phyloP scores from a whole-genome alignment of 2,888 invertebrate species.

The Nomada fucata region DNA sequence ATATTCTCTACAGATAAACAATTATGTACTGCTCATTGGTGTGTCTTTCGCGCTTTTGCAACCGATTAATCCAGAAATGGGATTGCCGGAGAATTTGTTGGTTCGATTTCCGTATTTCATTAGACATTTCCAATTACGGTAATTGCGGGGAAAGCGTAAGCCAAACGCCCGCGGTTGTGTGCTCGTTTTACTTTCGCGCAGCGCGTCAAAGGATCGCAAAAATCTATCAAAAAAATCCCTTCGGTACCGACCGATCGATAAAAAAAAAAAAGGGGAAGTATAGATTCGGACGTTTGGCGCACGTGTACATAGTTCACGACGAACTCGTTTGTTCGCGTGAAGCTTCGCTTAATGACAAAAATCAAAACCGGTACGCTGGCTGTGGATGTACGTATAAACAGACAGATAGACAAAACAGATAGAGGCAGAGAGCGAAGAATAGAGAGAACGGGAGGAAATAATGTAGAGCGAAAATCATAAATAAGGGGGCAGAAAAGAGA shows the following conservation, averaged over 20 bases:
- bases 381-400: slow-evolving; percentile 33
- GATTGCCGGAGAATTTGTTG: neutral
- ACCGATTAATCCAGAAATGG: neutral
- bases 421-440: slow-evolving; percentile 10
- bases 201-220: neutral
- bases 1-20: neutral
- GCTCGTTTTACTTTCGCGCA: neutral
- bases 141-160: slow-evolving; percentile 58
- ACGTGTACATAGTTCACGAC: slow-evolving; percentile 22
- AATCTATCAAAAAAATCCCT: slow-evolving; percentile 25
- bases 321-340: slow-evolving; percentile 61
- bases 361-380: slow-evolving; percentile 37
- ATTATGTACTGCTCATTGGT: neutral
- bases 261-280: neutral
- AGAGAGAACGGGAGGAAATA: neutral
- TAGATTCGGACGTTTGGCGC: slow-evolving; percentile 55
- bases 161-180: slow-evolving; percentile 53
- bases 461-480: neutral
- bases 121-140: neutral
- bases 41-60: neutral
- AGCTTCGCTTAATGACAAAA: slow-evolving; percentile 48
- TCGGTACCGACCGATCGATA: slow-evolving; percentile 31
- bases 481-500: slow-evolving; percentile 14
- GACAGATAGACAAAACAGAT: slow-evolving; percentile 33
- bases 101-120: neutral